Evolutionary conservation across 2,888 invertebrate genomes (phyloP).

Genomic region (Drosophila cognata): DNA sequence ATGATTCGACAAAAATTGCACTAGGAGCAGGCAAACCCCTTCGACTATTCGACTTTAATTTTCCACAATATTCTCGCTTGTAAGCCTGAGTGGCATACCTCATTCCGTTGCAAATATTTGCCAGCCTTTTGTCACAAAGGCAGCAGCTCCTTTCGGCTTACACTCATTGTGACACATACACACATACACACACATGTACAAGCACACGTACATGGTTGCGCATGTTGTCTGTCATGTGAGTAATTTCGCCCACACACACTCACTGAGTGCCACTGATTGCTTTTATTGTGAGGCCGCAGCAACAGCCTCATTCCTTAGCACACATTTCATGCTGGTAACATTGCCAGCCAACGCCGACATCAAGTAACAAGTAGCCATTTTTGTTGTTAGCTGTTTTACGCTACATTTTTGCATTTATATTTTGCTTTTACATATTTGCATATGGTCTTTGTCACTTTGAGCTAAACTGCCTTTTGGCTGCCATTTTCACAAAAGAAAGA

Average conservation of each 20-base stretch:
- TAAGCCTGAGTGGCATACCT: conserved; percentile 8
- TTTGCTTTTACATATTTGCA: conserved; percentile 13
- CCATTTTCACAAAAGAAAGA: neutral
- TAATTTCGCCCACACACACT: conserved; percentile 58
- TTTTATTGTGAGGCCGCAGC: conserved; percentile 39
- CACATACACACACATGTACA: conserved; percentile 13
- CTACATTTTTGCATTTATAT: conserved; percentile 6
- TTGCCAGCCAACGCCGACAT: conserved; percentile 16
- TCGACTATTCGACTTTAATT: conserved; percentile 26
- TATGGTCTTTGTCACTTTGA: conserved; percentile 18
- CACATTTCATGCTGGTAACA: conserved; percentile 14
- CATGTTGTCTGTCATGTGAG: conserved; percentile 57
- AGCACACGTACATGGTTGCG: conserved; percentile 15
- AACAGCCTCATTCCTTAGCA: conserved; percentile 1
- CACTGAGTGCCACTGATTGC: conserved; percentile 50
- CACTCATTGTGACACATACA: conserved; percentile 6
- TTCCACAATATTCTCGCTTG: conserved; percentile 11
- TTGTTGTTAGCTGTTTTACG: conserved; percentile 12
- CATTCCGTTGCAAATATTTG: conserved; percentile 28
- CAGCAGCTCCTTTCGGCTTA: conserved; percentile 27
- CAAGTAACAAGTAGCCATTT: conserved; percentile 19
- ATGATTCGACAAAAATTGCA: conserved; percentile 39
- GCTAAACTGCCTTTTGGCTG: neutral
- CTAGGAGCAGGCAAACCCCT: conserved; percentile 8
- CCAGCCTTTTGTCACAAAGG: conserved; percentile 35